Base-by-base conservation (phyloP, 2,113 vertebrate species). In the Crotophaga sulcirostris region DNA sequence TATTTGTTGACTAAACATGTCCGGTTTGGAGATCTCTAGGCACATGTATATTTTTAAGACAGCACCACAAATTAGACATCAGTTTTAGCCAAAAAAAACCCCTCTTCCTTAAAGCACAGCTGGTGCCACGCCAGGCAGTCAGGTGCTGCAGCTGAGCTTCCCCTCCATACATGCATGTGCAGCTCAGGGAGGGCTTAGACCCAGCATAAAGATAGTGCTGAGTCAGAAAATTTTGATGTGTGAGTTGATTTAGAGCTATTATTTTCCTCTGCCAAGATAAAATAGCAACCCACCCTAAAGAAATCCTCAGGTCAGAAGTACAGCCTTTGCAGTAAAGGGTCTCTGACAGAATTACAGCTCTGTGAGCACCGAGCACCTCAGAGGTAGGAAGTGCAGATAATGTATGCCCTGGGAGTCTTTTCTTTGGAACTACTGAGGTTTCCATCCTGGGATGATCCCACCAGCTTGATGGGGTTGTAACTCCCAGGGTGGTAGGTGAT, bases 81-180 rank as follows among this genome's bases (percentile, higher is more conserved):
- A 0, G 13, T 77, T 87, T 90, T 34, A 47, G 44, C 23, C 24
- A 51, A 82, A 91, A 87, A 45, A 21, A 1, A 0, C 0, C 2
- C 2, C 17, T 60, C 16, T 33, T 34, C 21, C 54, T 8, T 0
- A 3, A 0, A 1, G 40, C 3, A 0, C 8, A 8, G 31, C 31
- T 74, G 40, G 38, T 10, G 1, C 16, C 2, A 3, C 0, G 7
- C 31, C 44, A 63, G 16, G 20, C 2, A 2, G 33, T 72, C 0
- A 3, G 47, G 24, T 25, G 7, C 69, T 79, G 44, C 11, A 54
- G 24, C 36, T 59, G 60, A 87, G 7, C 15, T 64, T 87, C 52
- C n/a, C 44, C 19, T 59, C 20, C 29, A 24, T 10, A 7, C 29
- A 67, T 7, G 3, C 16, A 23, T 2, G 9, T 47, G 44, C 67